These are phyloP conservation scores for Harpalus rufipes DNA, from an alignment of 2,888 invertebrate genomes.

Conservation along the genomic window DNA sequence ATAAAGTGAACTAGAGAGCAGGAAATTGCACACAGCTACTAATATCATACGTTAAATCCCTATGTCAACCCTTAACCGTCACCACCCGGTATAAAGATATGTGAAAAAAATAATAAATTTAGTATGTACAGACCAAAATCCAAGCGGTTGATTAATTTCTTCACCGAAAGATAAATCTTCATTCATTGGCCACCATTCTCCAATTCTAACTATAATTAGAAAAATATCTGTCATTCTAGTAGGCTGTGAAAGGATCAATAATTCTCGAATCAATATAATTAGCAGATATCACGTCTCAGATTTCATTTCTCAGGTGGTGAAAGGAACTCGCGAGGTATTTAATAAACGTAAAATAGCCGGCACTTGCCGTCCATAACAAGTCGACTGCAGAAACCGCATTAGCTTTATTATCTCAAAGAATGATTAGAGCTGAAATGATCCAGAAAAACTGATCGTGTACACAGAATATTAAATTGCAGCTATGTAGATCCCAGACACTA, in stretches of 20 bases:
- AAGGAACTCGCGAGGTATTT: conserved; percentile 38
- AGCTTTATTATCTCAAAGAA: conserved; percentile 37
- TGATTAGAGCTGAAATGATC: conserved; percentile 40
- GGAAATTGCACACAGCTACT: too few relatives aligned
- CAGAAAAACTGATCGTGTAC: conserved; percentile 40
- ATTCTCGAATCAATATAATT: conserved; percentile 45
- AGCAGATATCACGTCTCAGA: conserved; percentile 17
- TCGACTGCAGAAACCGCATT: conserved; percentile 21
- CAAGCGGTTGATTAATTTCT: too few relatives aligned
- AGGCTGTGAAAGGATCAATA: conserved; percentile 40
- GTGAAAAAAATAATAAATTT: too few relatives aligned
- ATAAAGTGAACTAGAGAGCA: too few relatives aligned
- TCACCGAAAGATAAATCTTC: too few relatives aligned
- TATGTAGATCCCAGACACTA: conserved; percentile 17
- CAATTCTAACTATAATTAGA: conserved; percentile 1
- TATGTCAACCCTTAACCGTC: too few relatives aligned
- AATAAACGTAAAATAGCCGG: conserved; percentile 32
- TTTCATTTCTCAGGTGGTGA: conserved; percentile 42
- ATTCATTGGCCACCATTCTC: neutral
- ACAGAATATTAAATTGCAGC: conserved; percentile 32
- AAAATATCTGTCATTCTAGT: neutral
- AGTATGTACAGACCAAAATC: too few relatives aligned
- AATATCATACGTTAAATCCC: too few relatives aligned
- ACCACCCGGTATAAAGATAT: too few relatives aligned
- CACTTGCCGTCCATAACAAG: conserved; percentile 11